Percentiles rank a stretch among this genome's conserved stretches.
Conservation (phyloP, 2,888 invertebrate genomes). For the Drosophila merina region DNA sequence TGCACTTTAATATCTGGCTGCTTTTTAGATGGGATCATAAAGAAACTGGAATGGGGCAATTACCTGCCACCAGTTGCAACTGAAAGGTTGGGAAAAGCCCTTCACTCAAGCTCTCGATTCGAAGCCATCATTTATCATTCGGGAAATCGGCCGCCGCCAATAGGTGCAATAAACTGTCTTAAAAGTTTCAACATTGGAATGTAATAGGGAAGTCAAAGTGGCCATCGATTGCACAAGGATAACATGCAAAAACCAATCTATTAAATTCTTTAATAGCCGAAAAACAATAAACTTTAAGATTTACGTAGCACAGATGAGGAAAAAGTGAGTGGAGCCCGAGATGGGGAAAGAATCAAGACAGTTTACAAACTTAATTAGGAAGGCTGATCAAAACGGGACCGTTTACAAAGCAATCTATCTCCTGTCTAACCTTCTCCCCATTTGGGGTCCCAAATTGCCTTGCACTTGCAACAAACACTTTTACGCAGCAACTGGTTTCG, state of each 20-base stretch:
- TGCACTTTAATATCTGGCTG: conserved; percentile 23
- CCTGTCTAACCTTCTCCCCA: background rate
- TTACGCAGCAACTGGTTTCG: conserved; percentile 60
- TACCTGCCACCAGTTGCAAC: conserved; percentile 13
- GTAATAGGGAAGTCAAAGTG: conserved; percentile 9
- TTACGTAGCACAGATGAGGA: background rate
- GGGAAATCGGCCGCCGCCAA: conserved; percentile 3
- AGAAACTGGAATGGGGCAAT: background rate
- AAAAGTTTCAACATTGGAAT: background rate
- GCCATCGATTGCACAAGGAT: background rate
- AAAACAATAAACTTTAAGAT: background rate
- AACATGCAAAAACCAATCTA: background rate
- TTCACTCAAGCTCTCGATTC: conserved; percentile 17
- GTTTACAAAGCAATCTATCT: background rate
- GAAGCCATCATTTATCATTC: conserved; percentile 22
- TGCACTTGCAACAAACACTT: conserved; percentile 73
- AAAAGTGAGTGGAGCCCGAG: background rate
- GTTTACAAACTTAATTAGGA: background rate
- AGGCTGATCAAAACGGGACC: background rate
- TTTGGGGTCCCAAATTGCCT: conserved; percentile 64
- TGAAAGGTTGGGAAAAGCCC: conserved; percentile 20
- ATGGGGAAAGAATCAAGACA: background rate
- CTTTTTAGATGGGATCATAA: conserved; percentile 15
- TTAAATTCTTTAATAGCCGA: background rate
- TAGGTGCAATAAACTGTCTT: background rate